Evolutionary conservation across 2,888 invertebrate genomes (phyloP).

Genomic region (Troglohyphantes excavatus): DNA sequence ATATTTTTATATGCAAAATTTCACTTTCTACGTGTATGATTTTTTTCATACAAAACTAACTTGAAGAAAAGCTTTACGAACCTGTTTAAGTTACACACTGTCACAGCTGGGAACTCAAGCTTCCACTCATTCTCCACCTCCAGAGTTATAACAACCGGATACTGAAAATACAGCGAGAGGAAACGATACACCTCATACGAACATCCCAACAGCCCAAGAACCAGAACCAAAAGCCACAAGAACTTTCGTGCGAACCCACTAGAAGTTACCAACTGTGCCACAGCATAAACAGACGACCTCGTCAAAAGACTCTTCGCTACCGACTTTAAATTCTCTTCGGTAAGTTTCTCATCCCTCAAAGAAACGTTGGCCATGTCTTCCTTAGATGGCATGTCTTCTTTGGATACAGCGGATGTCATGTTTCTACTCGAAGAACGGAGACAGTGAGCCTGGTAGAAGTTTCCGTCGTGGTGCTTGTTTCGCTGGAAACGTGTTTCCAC

Average conservation of each 20-base stretch:
- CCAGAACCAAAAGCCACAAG: slow-evolving; percentile 63
- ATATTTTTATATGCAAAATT: too few relatives aligned
- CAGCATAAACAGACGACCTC: slow-evolving; percentile 67
- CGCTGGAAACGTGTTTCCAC: neutral
- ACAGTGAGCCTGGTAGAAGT: neutral
- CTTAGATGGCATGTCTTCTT: neutral
- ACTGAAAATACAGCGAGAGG: slow-evolving; percentile 63
- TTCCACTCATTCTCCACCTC: slow-evolving; percentile 69
- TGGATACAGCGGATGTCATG: slow-evolving; percentile 18
- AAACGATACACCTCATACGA: slow-evolving; percentile 65
- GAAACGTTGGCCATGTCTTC: neutral
- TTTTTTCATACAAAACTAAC: neutral
- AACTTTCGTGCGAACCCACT: slow-evolving; percentile 51
- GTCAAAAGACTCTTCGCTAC: slow-evolving; percentile 43
- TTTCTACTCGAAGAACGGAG: neutral
- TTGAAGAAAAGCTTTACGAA: neutral
- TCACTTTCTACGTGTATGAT: too few relatives aligned
- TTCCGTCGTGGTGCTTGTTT: neutral
- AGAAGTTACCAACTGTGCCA: slow-evolving; percentile 63
- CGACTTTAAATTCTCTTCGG: slow-evolving; percentile 55
- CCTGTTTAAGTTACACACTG: slow-evolving; percentile 73
- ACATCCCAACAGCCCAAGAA: slow-evolving; percentile 68
- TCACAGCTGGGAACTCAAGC: slow-evolving; percentile 74
- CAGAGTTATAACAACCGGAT: slow-evolving; percentile 74
- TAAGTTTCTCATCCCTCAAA: neutral